Base-by-base conservation (phyloP, 2,797 vertebrate genomes). In the Limosa lapponica region DNA sequence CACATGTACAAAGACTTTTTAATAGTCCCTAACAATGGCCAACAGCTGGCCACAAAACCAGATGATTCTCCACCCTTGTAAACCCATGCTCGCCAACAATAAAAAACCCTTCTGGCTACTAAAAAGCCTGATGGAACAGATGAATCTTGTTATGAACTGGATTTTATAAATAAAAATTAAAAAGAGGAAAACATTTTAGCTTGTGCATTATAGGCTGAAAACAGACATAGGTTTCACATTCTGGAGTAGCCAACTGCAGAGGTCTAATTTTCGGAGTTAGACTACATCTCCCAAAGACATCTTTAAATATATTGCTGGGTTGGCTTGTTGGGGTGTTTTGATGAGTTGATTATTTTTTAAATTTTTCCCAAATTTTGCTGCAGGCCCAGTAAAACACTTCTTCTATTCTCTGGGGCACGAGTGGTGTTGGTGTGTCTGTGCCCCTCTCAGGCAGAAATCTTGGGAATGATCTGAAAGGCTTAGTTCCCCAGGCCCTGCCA, bases 31-130 rank as follows among this genome's bases (percentile, higher is more conserved):
- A 94, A 96, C 96, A 97, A 97, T 96, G 94, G 92, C 89, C 94
- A 95, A 94, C 95, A 94, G 95, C 96, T 96, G 93, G 96, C 94
- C 87, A 90, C 95, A 96, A 95, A 96, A 91, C 93, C 94, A 96
- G 89, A 96, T 95, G 91, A 96, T 91, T 93, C 95, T 87, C 93
- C 94, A 95, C 91, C 94, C 96, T 95, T 9, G 6, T 96, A 96
- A 97, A 91, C 51, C 59, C 70, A 94, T 48, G 82, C 79, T 92
- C 46, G 7, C 94, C 94, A 96, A 95, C 94, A 95, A 95, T 96
- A 95, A 95, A 95, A 97, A 91, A 41, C 54, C 75, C 96, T 95
- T 93, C 94, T 94, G 93, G 96, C 89, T 91, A 95, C 93, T 96
- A 95, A 97, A 96, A 95, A 57, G 48, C 87, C 90, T 91, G 41